Conservation (phyloP, 1,140 invertebrate species). For the Trachymyrmex septentrionalis region DNA sequence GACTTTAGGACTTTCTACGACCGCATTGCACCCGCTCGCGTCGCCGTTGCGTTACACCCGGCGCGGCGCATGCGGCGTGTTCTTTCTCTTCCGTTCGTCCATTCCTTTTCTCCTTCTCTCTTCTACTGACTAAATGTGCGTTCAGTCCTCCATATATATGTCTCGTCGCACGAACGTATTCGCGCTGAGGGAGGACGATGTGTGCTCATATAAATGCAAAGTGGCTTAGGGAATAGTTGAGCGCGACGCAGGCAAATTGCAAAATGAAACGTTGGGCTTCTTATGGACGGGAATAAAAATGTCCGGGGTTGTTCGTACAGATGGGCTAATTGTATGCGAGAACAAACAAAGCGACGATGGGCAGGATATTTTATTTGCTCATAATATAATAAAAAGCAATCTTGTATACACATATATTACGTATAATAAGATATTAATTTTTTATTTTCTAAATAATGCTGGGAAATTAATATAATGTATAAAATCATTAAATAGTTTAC, state of each 20-base stretch:
- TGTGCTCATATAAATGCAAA: slow-evolving; percentile 80
- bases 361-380: not conserved
- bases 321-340: slow-evolving; percentile 9
- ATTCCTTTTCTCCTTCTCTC: slow-evolving; percentile 34
- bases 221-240: slow-evolving; percentile 70
- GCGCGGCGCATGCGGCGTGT: not conserved
- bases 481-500: not conserved
- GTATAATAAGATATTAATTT: not conserved
- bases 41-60: slow-evolving; percentile 18
- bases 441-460: not conserved
- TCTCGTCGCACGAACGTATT: slow-evolving; percentile 48
- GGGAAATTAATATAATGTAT: not conserved
- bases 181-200: slow-evolving; percentile 42
- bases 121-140: slow-evolving; percentile 20
- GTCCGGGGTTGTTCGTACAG: not conserved
- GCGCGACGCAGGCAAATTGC: slow-evolving; percentile 65
- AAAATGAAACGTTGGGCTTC: slow-evolving; percentile 52
- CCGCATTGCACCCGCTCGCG: slow-evolving; percentile 26
- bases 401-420: not conserved
- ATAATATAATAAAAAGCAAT: not conserved
- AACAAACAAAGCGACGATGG: not conserved
- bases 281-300: slow-evolving; percentile 39
- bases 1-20: slow-evolving; percentile 53
- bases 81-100: slow-evolving; percentile 22
- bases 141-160: not conserved